phyloP scores from a whole-genome alignment of 2,888 invertebrate genomes.

The Chrysomela aeneicollis region DNA sequence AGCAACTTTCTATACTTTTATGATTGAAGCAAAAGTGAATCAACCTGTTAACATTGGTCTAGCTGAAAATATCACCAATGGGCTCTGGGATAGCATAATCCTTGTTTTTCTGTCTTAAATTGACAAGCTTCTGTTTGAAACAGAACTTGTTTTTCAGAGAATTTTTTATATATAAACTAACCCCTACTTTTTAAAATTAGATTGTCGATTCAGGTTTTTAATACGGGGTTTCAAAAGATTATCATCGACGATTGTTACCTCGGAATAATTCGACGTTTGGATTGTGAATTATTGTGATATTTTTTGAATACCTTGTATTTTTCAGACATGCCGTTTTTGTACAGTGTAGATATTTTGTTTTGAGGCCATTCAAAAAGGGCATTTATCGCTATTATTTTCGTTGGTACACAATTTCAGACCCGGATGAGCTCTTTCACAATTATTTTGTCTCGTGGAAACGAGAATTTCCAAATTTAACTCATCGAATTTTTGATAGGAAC shows the following conservation, averaged over 20 bases:
- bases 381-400: conserved; percentile 34
- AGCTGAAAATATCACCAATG: too few relatives aligned
- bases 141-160: too few relatives aligned
- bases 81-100: too few relatives aligned
- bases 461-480: conserved; percentile 13
- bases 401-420: conserved; percentile 15
- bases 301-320: conserved; percentile 12
- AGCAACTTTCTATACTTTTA: too few relatives aligned
- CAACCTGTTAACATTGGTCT: too few relatives aligned
- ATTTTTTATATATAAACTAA: too few relatives aligned
- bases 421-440: conserved; percentile 11
- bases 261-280: background rate
- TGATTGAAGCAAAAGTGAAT: background rate
- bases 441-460: conserved; percentile 13
- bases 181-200: too few relatives aligned
- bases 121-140: too few relatives aligned
- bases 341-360: conserved; percentile 42
- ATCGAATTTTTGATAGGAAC: conserved; percentile 25
- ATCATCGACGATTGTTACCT: background rate
- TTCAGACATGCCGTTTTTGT: conserved; percentile 16
- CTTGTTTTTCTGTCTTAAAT: too few relatives aligned
- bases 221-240: conserved; percentile 1
- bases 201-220: background rate
- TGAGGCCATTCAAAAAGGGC: conserved; percentile 41
- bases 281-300: background rate